Conservation (phyloP, 2,888 invertebrate species). For the Drosophila peninsularis region DNA sequence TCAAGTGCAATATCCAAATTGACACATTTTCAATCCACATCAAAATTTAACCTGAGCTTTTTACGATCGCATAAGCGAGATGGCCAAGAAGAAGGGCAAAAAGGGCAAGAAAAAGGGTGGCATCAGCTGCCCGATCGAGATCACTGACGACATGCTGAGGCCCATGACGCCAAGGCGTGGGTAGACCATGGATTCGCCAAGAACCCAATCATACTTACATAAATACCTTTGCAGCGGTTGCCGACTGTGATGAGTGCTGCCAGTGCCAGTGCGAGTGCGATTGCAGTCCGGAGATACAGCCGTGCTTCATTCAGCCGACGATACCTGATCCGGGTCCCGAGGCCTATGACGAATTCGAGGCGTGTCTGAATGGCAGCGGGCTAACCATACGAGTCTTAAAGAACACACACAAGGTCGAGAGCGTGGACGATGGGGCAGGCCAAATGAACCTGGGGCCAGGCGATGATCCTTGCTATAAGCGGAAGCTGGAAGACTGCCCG, state of each 20-base stretch:
- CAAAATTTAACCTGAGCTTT: slow-evolving; percentile 40
- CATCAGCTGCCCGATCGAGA: slow-evolving; percentile 11
- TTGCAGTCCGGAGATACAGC: slow-evolving; percentile 61
- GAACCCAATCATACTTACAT: background rate
- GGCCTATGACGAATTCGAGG: slow-evolving; percentile 84
- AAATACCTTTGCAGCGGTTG: background rate
- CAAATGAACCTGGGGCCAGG: slow-evolving; percentile 22
- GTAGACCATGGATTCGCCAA: background rate
- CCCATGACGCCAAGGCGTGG: slow-evolving; percentile 20
- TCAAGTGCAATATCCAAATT: slow-evolving; percentile 81
- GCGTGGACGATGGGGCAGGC: slow-evolving; percentile 69
- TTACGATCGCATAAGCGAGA: slow-evolving; percentile 32
- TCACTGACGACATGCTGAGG: slow-evolving; percentile 22
- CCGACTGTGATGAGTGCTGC: slow-evolving; percentile 44
- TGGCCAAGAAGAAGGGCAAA: slow-evolving; percentile 46
- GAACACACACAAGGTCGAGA: slow-evolving; percentile 81
- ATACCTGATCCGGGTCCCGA: slow-evolving; percentile 79
- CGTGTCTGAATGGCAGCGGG: slow-evolving; percentile 76
- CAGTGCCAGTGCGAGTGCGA: slow-evolving; percentile 53
- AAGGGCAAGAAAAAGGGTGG: slow-evolving; percentile 37
- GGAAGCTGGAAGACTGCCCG: slow-evolving; percentile 37
- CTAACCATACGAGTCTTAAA: slow-evolving; percentile 82
- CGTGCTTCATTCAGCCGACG: slow-evolving; percentile 71
- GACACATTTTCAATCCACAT: slow-evolving; percentile 40
- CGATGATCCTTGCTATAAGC: slow-evolving; percentile 49